Percentiles rank a stretch among this genome's conserved stretches.
Evolutionary conservation across 2,113 vertebrate genomes (phyloP).

Genomic region (Zosterops japonicus): DNA sequence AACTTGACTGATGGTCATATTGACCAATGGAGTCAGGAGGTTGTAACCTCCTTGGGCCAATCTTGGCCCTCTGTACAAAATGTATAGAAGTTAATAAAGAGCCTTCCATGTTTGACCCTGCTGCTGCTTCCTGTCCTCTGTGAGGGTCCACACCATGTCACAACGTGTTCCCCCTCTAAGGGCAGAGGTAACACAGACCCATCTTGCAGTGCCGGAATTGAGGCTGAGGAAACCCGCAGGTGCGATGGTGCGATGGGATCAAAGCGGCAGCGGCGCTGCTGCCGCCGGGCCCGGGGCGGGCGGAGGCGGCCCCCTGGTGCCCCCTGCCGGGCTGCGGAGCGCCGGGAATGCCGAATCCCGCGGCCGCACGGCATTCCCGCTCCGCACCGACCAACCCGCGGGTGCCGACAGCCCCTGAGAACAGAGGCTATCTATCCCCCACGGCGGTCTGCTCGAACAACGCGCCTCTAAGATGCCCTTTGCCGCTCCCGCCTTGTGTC

Average conservation of each 20-base stretch:
- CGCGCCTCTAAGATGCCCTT: accelerated
- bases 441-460: accelerated
- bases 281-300: not conserved
- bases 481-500: not conserved
- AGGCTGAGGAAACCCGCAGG: not conserved
- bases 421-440: accelerated
- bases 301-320: not conserved
- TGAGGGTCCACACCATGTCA: too few relatives aligned
- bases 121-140: too few relatives aligned
- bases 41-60: too few relatives aligned
- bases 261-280: not conserved
- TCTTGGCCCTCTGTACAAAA: too few relatives aligned
- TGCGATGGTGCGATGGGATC: accelerated
- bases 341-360: accelerated
- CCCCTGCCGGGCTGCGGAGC: not conserved
- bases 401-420: accelerated
- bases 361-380: not conserved
- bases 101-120: too few relatives aligned
- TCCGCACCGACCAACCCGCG: accelerated
- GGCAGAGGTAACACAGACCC: not conserved
- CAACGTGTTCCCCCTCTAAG: too few relatives aligned
- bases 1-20: too few relatives aligned
- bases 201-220: not conserved
- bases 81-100: too few relatives aligned
- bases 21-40: too few relatives aligned